phyloP scores from a whole-genome alignment of 2,797 vertebrate species.

The Melanogrammus aeglefinus region DNA sequence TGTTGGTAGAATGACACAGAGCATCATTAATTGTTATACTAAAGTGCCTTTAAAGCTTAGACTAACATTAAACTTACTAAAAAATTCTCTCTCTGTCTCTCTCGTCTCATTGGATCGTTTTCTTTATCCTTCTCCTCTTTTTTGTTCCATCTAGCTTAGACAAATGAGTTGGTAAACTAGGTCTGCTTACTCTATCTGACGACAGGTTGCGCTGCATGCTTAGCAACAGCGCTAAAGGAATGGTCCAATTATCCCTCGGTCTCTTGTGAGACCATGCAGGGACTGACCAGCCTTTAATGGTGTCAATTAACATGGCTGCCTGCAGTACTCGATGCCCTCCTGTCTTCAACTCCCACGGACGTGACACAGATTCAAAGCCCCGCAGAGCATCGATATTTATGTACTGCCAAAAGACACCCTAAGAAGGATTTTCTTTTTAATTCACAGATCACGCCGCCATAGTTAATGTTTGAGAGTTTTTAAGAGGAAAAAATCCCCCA shows the following conservation, averaged over 20 bases:
- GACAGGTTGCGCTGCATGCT: not conserved
- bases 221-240: not conserved
- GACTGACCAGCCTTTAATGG: conserved; percentile 1
- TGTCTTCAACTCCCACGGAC: not conserved
- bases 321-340: not conserved
- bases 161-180: not conserved
- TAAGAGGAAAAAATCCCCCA: not conserved
- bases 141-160: not conserved
- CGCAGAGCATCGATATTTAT: not conserved
- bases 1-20: not conserved
- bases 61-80: not conserved
- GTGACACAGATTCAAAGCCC: not conserved
- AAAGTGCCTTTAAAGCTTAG: not conserved
- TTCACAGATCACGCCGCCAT: not conserved
- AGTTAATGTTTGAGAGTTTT: not conserved
- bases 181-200: not conserved
- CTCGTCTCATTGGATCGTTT: not conserved
- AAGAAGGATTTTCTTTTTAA: not conserved
- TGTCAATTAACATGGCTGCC: conserved; percentile 5
- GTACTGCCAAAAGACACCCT: not conserved
- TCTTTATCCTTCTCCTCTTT: not conserved
- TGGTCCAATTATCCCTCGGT: not conserved
- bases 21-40: not conserved
- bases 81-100: not conserved
- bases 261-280: not conserved